phyloP scores from a whole-genome alignment of 2,113 vertebrate species.

The Willisornis vidua region DNA sequence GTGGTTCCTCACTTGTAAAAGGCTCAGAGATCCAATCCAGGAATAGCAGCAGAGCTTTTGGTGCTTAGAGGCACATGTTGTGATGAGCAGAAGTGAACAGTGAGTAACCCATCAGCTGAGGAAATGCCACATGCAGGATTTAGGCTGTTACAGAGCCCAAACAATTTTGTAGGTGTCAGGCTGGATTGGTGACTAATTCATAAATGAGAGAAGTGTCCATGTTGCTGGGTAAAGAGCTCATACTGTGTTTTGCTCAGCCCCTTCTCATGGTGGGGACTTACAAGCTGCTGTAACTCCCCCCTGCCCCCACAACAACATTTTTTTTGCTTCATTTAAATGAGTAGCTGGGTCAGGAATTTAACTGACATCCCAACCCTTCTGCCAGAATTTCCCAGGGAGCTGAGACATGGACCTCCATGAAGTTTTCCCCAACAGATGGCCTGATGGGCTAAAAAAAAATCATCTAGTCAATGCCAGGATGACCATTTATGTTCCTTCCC shows the following conservation, averaged over 20 bases:
- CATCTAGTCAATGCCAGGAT: background rate
- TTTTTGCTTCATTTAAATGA: background rate
- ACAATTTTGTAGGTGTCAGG: background rate
- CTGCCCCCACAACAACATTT: background rate
- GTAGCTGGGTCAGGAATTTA: background rate
- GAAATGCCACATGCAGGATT: background rate
- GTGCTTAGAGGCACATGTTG: conserved; percentile 22
- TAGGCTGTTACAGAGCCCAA: background rate
- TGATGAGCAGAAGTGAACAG: background rate
- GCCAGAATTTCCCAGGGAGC: background rate
- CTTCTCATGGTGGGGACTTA: background rate
- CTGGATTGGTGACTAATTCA: conserved; percentile 4
- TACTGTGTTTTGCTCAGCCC: background rate
- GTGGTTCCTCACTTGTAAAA: conserved; percentile 8
- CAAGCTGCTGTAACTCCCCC: background rate
- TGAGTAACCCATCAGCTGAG: conserved; percentile 28
- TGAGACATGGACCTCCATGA: background rate
- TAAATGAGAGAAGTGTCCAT: background rate
- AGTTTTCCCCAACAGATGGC: background rate
- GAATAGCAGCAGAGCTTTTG: conserved; percentile 40
- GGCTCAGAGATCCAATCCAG: background rate
- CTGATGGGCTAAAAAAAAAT: background rate
- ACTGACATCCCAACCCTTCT: background rate
- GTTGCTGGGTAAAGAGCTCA: background rate
- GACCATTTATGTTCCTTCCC: background rate